phyloP scores from a whole-genome alignment of 1,140 invertebrate genomes.

The Drosophila tani region DNA sequence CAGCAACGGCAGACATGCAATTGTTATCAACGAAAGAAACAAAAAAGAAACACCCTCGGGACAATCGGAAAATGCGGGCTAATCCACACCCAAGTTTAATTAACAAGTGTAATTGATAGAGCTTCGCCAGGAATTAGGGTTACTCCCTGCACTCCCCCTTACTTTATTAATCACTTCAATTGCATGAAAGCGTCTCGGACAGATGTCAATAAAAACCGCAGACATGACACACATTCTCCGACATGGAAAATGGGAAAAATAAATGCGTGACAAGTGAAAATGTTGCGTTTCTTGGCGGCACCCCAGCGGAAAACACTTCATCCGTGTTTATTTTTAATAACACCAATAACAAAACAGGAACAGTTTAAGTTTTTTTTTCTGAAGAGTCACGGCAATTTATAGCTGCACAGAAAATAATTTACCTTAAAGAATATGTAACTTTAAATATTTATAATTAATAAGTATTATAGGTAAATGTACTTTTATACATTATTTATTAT shows the following conservation, averaged over 20 bases:
- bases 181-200: constrained; percentile 27
- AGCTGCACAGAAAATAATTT: constrained; percentile 15
- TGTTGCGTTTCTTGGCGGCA: constrained; percentile 46
- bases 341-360: constrained; percentile 46
- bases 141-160: constrained; percentile 8
- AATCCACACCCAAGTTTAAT: constrained; percentile 66
- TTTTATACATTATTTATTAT: neutral
- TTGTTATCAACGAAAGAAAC: constrained; percentile 62
- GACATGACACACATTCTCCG: constrained; percentile 70
- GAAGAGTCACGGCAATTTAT: constrained; percentile 62
- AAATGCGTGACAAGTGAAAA: constrained; percentile 76
- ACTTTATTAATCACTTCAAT: constrained; percentile 63
- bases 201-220: constrained; percentile 69
- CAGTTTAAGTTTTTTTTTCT: constrained; percentile 43
- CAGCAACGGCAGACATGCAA: constrained; percentile 65
- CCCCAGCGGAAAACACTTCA: constrained; percentile 26
- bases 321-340: constrained; percentile 69
- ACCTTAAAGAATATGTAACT: no score
- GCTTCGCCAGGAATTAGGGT: constrained; percentile 31
- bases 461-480: neutral
- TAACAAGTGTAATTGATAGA: constrained; percentile 82
- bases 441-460: no score
- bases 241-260: constrained; percentile 47
- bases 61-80: constrained; percentile 61
- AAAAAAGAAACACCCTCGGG: constrained; percentile 46